These are phyloP conservation scores for Macaca fascicularis DNA, from an alignment of 2,113 vertebrate genomes.

Conservation along the genomic window T2T-MFA8v1.1 NC_088377.1:57065001-57065500, in stretches of 20 bases:
- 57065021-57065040: neutral
- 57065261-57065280: neutral
- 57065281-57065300: neutral
- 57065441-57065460: neutral
- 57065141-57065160: neutral
- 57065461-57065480: neutral
- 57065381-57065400: neutral
- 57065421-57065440: neutral
- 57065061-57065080: neutral
- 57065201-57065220: neutral
- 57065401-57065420: neutral
- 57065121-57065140: neutral
- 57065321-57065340: neutral
- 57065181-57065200: neutral
- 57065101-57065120: too few relatives aligned
- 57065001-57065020: rapidly evolving
- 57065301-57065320: neutral
- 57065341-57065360: neutral
- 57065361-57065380: neutral
- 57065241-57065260: neutral
- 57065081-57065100: neutral
- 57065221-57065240: neutral
- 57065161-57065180: neutral
- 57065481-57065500: neutral
- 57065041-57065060: neutral